phyloP scores from a whole-genome alignment of 2,797 vertebrate genomes.

The Pangasius macronema region DNA sequence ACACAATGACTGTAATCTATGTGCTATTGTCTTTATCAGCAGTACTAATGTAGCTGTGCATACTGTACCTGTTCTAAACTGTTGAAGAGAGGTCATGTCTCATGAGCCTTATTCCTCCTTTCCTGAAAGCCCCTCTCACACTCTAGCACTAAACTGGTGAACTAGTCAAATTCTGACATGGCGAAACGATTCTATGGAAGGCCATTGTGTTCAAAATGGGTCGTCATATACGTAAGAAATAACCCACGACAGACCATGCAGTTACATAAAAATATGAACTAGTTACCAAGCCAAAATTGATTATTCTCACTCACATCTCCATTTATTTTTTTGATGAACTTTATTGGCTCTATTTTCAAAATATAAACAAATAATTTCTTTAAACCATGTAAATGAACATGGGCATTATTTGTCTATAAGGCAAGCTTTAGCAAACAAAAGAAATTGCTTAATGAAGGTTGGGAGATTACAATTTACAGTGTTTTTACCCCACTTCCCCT shows the following conservation, averaged over 20 bases:
- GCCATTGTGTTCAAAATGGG: conserved; percentile 8
- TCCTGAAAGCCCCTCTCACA: conserved; percentile 39
- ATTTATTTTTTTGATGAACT: background rate
- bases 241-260: background rate
- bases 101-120: conserved; percentile 47
- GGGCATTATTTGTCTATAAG: background rate
- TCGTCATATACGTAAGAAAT: background rate
- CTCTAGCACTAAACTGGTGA: conserved; percentile 55
- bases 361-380: background rate
- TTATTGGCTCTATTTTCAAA: background rate
- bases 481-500: background rate
- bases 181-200: background rate
- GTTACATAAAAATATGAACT: background rate
- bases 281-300: background rate
- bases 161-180: conserved; percentile 38
- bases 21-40: background rate
- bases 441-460: background rate
- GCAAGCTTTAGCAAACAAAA: background rate
- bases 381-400: background rate
- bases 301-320: background rate
- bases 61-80: conserved; percentile 64
- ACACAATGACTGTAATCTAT: background rate
- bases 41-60: conserved; percentile 45
- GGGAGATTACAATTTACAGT: background rate
- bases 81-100: conserved; percentile 61